A percentile compares a stretch with the other conserved stretches of the same genome.
These are phyloP conservation scores for Condylura cristata DNA, from an alignment of 2,113 vertebrate genomes.

Conservation along the genomic window DNA sequence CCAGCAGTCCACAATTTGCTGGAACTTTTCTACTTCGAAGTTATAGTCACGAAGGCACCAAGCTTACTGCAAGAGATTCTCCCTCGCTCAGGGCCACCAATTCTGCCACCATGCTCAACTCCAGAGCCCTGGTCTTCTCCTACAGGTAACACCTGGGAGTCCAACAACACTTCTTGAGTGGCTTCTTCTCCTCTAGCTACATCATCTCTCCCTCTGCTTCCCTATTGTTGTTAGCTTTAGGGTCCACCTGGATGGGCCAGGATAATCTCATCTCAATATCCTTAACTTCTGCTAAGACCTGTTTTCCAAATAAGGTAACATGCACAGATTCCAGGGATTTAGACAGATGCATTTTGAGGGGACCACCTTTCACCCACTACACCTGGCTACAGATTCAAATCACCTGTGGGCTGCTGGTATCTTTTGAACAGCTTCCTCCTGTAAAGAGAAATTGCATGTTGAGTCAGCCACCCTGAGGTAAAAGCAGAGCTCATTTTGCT, in stretches of 20 bases:
- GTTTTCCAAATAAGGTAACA: background rate
- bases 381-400: background rate
- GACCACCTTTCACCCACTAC: no score
- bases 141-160: background rate
- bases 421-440: background rate
- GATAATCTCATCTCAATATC: background rate
- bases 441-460: background rate
- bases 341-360: background rate
- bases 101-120: background rate
- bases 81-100: background rate
- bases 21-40: background rate
- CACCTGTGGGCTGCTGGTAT: background rate
- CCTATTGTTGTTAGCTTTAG: background rate
- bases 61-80: background rate
- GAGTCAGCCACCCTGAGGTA: background rate
- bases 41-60: background rate
- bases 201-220: background rate
- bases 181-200: no score
- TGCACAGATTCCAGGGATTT: background rate
- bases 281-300: background rate
- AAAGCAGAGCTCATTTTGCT: background rate
- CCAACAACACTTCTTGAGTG: background rate
- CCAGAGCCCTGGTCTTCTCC: background rate
- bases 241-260: background rate
- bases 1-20: background rate